A percentile compares a stretch with the other conserved stretches of the same genome.
Evolutionary conservation across 1,140 invertebrate species (phyloP).

Genomic region (Aleiodes sp.): DNA sequence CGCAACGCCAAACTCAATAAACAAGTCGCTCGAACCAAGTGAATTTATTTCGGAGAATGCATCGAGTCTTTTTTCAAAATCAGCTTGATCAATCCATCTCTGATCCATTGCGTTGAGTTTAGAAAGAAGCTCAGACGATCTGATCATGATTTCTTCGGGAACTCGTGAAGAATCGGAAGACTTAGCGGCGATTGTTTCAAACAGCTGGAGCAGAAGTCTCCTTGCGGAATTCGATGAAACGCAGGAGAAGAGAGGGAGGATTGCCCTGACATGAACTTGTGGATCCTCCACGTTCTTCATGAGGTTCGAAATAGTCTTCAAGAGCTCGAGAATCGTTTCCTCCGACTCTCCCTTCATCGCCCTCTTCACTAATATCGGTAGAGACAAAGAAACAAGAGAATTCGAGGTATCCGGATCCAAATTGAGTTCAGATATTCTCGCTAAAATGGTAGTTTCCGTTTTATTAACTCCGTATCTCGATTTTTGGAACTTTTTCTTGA

Average conservation of each 20-base stretch:
- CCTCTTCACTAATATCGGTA: slow-evolving; percentile 80
- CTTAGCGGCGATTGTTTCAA: slow-evolving; percentile 66
- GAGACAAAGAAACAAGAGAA: slow-evolving; percentile 73
- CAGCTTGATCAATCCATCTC: slow-evolving; percentile 90
- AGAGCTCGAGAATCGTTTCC: slow-evolving; percentile 71
- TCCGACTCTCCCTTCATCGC: slow-evolving; percentile 62
- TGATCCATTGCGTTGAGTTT: slow-evolving; percentile 88
- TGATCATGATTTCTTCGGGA: slow-evolving; percentile 48
- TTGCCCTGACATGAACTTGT: slow-evolving; percentile 71
- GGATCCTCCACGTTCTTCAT: slow-evolving; percentile 74
- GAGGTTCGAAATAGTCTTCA: slow-evolving; percentile 80
- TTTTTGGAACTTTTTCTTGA: slow-evolving; percentile 72
- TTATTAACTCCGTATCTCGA: slow-evolving; percentile 71
- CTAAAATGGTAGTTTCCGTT: slow-evolving; percentile 82
- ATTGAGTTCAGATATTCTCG: slow-evolving; percentile 79
- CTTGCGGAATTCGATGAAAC: slow-evolving; percentile 70
- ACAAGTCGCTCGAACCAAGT: slow-evolving; percentile 60
- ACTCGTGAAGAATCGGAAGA: slow-evolving; percentile 38
- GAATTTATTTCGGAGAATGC: slow-evolving; percentile 75
- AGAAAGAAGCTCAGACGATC: slow-evolving; percentile 66
- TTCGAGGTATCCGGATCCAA: slow-evolving; percentile 73
- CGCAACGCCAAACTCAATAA: slow-evolving; percentile 75
- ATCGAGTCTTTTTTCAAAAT: slow-evolving; percentile 83
- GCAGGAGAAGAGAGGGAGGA: slow-evolving; percentile 74
- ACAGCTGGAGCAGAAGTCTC: slow-evolving; percentile 72